phyloP scores from a whole-genome alignment of 2,113 vertebrate genomes.

The Cryptoleucopteryx plumbea region DNA sequence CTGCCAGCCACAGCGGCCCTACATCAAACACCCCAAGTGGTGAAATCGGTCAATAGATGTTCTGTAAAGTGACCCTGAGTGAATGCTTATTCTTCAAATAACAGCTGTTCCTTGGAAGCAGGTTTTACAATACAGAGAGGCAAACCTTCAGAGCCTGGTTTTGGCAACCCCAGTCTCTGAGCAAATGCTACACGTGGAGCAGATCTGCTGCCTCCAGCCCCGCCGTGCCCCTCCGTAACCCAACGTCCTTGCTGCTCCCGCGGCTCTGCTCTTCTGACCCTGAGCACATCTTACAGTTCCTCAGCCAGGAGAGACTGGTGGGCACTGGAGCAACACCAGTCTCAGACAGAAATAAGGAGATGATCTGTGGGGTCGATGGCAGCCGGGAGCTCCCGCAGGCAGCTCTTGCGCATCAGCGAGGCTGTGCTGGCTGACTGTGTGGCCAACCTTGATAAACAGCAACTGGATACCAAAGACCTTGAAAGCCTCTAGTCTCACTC shows the following conservation, averaged over 20 bases:
- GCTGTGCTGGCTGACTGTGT: not conserved
- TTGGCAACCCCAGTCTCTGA: not conserved
- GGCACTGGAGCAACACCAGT: not conserved
- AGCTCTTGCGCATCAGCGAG: not conserved
- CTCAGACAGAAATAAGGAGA: not conserved
- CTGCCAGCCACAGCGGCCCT: not conserved
- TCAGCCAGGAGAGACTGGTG: not conserved
- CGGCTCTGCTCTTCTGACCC: not conserved
- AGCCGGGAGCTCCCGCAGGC: not conserved
- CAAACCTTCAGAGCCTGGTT: not conserved
- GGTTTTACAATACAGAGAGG: not conserved
- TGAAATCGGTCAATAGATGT: not conserved
- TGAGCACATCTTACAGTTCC: not conserved
- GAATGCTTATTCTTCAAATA: not conserved
- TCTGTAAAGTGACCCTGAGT: not conserved
- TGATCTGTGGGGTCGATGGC: fast-evolving
- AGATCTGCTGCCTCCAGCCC: not conserved
- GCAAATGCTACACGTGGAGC: fast-evolving
- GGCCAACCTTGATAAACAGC: not conserved
- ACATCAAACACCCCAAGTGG: not conserved
- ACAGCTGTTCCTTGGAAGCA: not conserved
- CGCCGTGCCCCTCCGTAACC: fast-evolving
- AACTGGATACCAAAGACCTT: not conserved
- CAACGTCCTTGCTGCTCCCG: not conserved
- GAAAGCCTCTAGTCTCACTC: not conserved